Conservation (phyloP, 2,888 invertebrate species). For the Brenthis daphne region DNA sequence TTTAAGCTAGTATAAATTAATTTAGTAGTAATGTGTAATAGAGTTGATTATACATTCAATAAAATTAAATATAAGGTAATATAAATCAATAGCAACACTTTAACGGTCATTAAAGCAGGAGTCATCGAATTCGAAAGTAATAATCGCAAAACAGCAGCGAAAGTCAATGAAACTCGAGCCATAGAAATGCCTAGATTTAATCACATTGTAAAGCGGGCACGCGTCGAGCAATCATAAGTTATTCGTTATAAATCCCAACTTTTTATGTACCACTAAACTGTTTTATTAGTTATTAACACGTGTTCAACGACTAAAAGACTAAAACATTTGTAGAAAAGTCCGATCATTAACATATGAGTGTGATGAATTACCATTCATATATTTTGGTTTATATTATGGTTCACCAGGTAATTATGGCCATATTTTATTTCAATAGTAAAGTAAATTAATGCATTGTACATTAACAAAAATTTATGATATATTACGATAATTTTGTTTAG, state of each 20-base stretch:
- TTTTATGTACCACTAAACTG: conserved; percentile 80
- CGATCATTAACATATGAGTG: conserved; percentile 67
- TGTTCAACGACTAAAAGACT: conserved; percentile 75
- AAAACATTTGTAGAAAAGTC: conserved; percentile 77
- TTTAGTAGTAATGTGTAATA: neutral
- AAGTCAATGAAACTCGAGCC: conserved; percentile 52
- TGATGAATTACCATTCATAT: conserved; percentile 55
- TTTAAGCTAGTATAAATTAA: conserved; percentile 11
- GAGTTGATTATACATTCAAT: conserved; percentile 18
- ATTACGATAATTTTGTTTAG: conserved; percentile 26
- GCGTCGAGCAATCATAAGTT: conserved; percentile 69
- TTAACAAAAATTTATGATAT: conserved; percentile 30
- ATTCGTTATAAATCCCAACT: conserved; percentile 79
- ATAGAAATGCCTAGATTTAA: conserved; percentile 49
- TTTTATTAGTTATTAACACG: conserved; percentile 82
- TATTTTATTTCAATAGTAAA: conserved; percentile 43
- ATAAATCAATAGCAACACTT: conserved; percentile 32
- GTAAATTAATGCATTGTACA: conserved; percentile 34
- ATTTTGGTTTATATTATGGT: conserved; percentile 48
- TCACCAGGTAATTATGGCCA: conserved; percentile 49
- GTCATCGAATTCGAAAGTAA: conserved; percentile 39
- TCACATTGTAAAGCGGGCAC: conserved; percentile 55
- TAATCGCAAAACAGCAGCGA: conserved; percentile 48
- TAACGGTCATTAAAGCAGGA: conserved; percentile 27
- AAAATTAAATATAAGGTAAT: conserved; percentile 27